Evolutionary conservation across 2,113 vertebrate species (phyloP), one percentile per base, ranked within the genome.

Genomic region (Dunckerocampus dactyliophorus): DNA sequence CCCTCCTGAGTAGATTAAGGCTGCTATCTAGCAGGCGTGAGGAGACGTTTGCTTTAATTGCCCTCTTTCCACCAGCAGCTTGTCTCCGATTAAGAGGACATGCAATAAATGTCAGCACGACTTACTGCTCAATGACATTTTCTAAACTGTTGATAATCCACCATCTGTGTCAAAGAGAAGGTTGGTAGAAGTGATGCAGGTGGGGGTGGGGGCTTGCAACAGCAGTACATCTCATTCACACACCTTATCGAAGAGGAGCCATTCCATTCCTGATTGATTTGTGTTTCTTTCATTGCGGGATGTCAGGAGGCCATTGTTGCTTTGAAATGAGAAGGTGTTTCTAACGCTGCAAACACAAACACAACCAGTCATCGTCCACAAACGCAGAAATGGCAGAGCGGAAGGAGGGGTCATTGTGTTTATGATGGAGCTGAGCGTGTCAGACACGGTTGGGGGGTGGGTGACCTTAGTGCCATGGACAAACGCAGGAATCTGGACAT

Each of bases 141-240:
- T 84, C 69, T 83, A 80, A 84, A 85, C 82, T 80, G 73, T 85
- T 84, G 83, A 86, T 88, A 86, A 89, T 90, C 85, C 79, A 47
- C 84, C 79, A 82, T 85, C 80, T 85, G 83, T 80, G 81, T 89
- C 79, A 79, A 85, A 80, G 83, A 65, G 71, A 69, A 69, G 76
- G 74, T 69, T 62, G 48, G 67, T 79, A 21, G 51, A 79, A 79
- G 74, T 71, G 71, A 46, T 69, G 68, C n/a, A 64, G 74, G 72
- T 69, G 62, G 72, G 56, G 67, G 76, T 71, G 69, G 62, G 71
- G 54, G 67, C 65, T 79, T 73, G 88, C 85, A 80, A 82, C 86
- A 77, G 67, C 49, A 82, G 82, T 31, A 57, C 77, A 62, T 80
- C 62, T 77, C 75, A 77, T 71, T 72, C 61, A 52, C 67, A 66